These are phyloP conservation scores for Dermochelys coriacea DNA, from an alignment of 2,797 vertebrate genomes.

Conservation along the genomic window DNA sequence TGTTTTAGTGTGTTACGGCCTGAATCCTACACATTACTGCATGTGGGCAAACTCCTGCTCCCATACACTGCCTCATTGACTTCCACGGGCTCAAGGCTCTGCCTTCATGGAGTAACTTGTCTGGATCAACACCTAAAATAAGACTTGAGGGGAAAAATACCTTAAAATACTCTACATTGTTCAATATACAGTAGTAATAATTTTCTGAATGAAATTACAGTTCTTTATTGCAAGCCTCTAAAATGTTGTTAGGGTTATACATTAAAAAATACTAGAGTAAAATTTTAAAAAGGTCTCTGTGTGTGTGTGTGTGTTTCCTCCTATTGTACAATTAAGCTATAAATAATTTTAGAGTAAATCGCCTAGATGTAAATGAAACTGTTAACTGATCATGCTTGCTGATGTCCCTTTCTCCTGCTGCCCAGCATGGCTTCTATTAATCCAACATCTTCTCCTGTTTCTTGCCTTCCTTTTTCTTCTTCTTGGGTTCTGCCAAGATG, in stretches of 20 bases:
- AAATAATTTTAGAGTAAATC: constrained; percentile 82
- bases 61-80: constrained; percentile 38
- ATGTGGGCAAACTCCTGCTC: background rate
- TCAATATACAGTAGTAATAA: constrained; percentile 69
- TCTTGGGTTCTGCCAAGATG: constrained; percentile 83
- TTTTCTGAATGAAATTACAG: constrained; percentile 77
- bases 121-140: constrained; percentile 61
- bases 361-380: constrained; percentile 83
- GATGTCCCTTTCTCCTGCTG: constrained; percentile 68
- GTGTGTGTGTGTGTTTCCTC: constrained; percentile 54
- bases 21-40: background rate
- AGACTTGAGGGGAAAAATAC: constrained; percentile 63
- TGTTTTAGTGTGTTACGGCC: background rate
- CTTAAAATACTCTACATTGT: constrained; percentile 60
- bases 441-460: constrained; percentile 88
- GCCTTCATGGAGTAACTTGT: constrained; percentile 24
- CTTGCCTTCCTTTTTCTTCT: constrained; percentile 89
- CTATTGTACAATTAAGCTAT: constrained; percentile 83
- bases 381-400: constrained; percentile 77
- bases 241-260: constrained; percentile 81
- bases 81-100: constrained; percentile 20
- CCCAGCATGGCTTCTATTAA: constrained; percentile 61
- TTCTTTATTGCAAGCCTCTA: constrained; percentile 78
- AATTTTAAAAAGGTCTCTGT: constrained; percentile 44
- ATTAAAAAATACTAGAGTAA: constrained; percentile 78